phyloP scores from a whole-genome alignment of 2,888 invertebrate species.

The Scaptomyza flava region DNA sequence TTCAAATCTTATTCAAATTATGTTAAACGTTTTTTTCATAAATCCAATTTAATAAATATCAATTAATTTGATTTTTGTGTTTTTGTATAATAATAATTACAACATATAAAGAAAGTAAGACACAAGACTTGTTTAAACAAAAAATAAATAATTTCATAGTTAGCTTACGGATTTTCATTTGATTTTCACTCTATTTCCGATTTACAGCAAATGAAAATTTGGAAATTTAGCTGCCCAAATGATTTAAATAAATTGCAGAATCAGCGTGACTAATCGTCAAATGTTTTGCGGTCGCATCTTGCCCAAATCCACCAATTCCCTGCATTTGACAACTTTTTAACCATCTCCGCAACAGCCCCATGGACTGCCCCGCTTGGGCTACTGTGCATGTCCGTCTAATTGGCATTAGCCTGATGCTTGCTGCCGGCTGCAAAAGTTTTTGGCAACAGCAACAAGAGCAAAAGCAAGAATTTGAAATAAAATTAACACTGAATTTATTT shows the following conservation, averaged over 20 bases:
- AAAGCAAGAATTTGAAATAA: conserved; percentile 51
- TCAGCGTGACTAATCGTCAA: conserved; percentile 68
- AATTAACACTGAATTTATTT: conserved; percentile 75
- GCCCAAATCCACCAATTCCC: conserved; percentile 8
- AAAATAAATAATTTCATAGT: not conserved
- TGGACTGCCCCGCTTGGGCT: not conserved
- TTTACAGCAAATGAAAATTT: conserved; percentile 13
- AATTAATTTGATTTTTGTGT: too few relatives aligned
- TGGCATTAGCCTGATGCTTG: conserved; percentile 63
- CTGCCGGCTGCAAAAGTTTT: conserved; percentile 48
- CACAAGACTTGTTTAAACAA: not conserved
- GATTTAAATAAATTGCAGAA: conserved; percentile 71
- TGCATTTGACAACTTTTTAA: conserved; percentile 1
- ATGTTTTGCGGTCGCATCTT: conserved; percentile 58
- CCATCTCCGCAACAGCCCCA: not conserved
- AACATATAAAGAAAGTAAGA: too few relatives aligned
- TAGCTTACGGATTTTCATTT: not conserved
- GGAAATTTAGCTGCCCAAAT: conserved; percentile 28
- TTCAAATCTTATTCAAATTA: too few relatives aligned
- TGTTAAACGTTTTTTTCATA: too few relatives aligned
- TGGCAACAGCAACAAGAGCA: not conserved
- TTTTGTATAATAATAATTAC: too few relatives aligned
- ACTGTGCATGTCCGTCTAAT: conserved; percentile 54
- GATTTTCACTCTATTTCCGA: not conserved
- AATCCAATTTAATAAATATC: not conserved